A percentile compares a stretch with the other conserved stretches of the same genome.
phyloP scores from a whole-genome alignment of 2,888 invertebrate genomes.

The Ferdinandea cuprea region DNA sequence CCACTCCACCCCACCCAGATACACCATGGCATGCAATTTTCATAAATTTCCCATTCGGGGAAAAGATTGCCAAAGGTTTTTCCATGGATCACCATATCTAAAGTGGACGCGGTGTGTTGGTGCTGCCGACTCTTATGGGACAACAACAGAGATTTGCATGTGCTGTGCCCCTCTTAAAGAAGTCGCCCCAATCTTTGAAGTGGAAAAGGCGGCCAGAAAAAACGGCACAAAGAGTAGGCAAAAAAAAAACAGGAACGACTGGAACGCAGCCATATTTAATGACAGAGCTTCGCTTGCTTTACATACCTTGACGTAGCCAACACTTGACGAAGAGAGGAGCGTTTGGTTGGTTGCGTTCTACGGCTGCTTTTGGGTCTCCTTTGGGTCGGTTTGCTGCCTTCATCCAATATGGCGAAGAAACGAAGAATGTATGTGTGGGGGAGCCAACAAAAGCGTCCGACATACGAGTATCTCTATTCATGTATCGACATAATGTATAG shows the following conservation, averaged over 20 bases:
- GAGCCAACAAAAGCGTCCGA: constrained; percentile 51
- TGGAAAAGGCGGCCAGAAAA: constrained; percentile 66
- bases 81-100: constrained; percentile 40
- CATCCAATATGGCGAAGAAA: constrained; percentile 69
- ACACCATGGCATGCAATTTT: constrained; percentile 67
- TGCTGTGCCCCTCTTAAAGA: constrained; percentile 55
- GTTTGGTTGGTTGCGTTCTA: constrained; percentile 54
- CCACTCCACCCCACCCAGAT: constrained; percentile 49
- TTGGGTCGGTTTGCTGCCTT: constrained; percentile 34
- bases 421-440: constrained; percentile 49
- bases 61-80: constrained; percentile 60
- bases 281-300: constrained; percentile 74
- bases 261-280: constrained; percentile 76
- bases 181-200: constrained; percentile 61
- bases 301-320: constrained; percentile 67
- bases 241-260: constrained; percentile 67
- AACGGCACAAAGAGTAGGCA: constrained; percentile 30
- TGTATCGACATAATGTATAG: constrained; percentile 18
- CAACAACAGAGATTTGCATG: constrained; percentile 66
- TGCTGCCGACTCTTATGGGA: constrained; percentile 40
- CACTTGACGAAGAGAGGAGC: constrained; percentile 64
- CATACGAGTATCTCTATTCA: constrained; percentile 38
- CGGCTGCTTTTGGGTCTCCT: constrained; percentile 55
- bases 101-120: constrained; percentile 16
- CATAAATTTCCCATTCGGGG: constrained; percentile 72